A percentile compares a stretch with the other conserved stretches of the same genome.
Conservation (phyloP, 2,113 vertebrate species). For the Cryptotis parvus region DNA sequence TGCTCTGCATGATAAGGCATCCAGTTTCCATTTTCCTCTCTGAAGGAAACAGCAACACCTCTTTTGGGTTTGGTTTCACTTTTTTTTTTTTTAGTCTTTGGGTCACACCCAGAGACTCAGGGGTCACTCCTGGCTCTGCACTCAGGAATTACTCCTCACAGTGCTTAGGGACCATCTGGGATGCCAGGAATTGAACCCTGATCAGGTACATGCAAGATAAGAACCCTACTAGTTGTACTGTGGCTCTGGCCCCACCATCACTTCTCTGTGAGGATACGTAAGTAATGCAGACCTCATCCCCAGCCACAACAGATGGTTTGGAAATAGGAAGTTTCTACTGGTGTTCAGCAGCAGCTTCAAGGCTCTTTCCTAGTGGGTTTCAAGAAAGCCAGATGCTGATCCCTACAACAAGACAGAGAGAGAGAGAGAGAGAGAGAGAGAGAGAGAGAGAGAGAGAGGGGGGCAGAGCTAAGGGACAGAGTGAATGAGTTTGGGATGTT, state of each 20-base stretch:
- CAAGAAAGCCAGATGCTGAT: background rate
- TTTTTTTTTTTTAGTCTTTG: too few species aligned
- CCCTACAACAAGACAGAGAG: background rate
- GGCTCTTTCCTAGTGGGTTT: background rate
- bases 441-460: background rate
- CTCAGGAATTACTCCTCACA: too few species aligned
- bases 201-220: too few species aligned
- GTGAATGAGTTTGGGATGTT: background rate
- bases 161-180: too few species aligned
- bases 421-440: background rate
- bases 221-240: too few species aligned
- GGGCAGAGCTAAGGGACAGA: background rate
- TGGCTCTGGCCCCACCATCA: too few species aligned
- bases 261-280: background rate
- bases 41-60: background rate
- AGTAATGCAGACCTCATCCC: background rate
- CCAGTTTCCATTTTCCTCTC: background rate
- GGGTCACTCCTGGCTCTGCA: too few species aligned
- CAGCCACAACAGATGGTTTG: background rate
- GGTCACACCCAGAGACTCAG: too few species aligned
- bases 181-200: too few species aligned
- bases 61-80: too few species aligned
- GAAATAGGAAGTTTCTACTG: background rate
- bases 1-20: background rate
- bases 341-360: slow-evolving; percentile 7